Conservation (phyloP, 2,888 invertebrate genomes). For the Torymus texanus region DNA sequence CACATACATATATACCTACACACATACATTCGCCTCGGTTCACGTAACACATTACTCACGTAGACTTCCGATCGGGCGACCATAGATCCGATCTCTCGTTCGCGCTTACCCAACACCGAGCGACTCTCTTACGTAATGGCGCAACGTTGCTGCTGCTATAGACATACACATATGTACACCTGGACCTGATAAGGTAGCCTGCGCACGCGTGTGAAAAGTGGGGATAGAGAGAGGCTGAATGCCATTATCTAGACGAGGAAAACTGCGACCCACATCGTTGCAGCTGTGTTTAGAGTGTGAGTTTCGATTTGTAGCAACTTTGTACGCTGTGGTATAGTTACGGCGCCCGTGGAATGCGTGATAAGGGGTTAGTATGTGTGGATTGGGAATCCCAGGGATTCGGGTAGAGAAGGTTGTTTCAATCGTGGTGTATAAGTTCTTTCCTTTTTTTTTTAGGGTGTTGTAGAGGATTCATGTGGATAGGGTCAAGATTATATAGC, state of each 20-base stretch:
- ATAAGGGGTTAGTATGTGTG: too few relatives aligned
- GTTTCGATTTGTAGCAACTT: too few relatives aligned
- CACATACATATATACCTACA: too few relatives aligned
- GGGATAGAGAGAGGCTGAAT: slow-evolving; percentile 17
- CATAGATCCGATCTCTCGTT: slow-evolving; percentile 25
- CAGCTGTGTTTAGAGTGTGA: too few relatives aligned
- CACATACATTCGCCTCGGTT: slow-evolving; percentile 15
- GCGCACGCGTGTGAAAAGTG: not conserved
- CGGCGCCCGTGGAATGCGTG: too few relatives aligned
- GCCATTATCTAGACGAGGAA: slow-evolving; percentile 39
- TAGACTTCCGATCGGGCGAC: slow-evolving; percentile 36
- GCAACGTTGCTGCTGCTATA: not conserved
- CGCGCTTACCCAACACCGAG: not conserved
- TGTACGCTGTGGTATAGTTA: too few relatives aligned
- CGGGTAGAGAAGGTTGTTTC: too few relatives aligned
- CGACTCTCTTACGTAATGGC: slow-evolving; percentile 17
- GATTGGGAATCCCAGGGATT: too few relatives aligned
- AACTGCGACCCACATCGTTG: slow-evolving; percentile 35
- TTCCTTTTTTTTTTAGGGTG: too few relatives aligned
- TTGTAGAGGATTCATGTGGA: too few relatives aligned
- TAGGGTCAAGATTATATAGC: too few relatives aligned
- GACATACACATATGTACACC: not conserved
- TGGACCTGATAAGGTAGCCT: slow-evolving; percentile 21
- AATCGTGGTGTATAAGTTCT: too few relatives aligned
- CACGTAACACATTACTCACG: not conserved